Evolutionary conservation across 2,797 vertebrate species (phyloP), one percentile per base, ranked within the genome.

Genomic region (Sphenopsis melanotis): DNA sequence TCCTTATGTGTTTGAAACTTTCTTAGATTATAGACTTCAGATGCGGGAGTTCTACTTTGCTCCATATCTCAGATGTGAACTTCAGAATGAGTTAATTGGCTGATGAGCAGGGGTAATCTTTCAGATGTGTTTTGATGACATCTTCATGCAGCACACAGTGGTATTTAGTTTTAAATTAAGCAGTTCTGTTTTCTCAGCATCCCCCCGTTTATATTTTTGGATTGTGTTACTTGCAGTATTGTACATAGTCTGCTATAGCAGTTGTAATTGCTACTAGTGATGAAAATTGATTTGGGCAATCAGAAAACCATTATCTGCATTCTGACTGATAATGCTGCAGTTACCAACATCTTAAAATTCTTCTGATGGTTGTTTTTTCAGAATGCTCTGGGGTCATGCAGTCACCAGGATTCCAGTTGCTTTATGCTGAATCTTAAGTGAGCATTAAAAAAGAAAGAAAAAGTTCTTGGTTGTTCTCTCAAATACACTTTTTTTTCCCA

Each of bases 201-300:
- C 12, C 15, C 14, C 13, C 30, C 18, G 20, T 75, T 94, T 77
- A 79, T 47, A 61, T 80, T 80, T 56, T 64, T 89, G 39, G 49
- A 56, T 71, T 44, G 34, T 81, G 20, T 81, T 77, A 80, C 55
- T 92, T 91, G 66, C 66, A 78, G 64, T 53, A 59, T 87, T 92
- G 57, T 90, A 46, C 1, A 1, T 63, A 85, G 81, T n/a, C 77
- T 93, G 50, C 65, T 76, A 1, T 50, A 78, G 84, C 83, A 81
- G 24, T 81, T 0, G 2, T 93, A 87, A 90, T 96, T 94, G 82
- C 86, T 89, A 8, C 61, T 65, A 55, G 86, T 82, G 88, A 95
- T 89, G 75, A 93, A 96, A 95, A 95, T 87, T 90, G 92, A 91
- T 95, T 79, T 82, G 68, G 70, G 83, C 95, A 94, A 96, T 97